Base-by-base conservation (phyloP, 2,113 vertebrate species). In the Aegithalos caudatus region DNA sequence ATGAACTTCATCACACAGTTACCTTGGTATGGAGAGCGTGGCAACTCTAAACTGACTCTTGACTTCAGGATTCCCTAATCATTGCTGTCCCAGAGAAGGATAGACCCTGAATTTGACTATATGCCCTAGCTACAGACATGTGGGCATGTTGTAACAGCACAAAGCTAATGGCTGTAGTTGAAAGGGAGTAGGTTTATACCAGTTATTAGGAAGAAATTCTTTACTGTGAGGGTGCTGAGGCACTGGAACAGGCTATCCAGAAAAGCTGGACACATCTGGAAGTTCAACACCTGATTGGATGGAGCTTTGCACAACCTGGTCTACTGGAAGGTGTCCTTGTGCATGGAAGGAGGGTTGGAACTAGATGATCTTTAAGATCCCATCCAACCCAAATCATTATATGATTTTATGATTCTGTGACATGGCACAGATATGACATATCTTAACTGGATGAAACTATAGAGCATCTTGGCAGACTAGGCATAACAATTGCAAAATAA, bases 61-160 rank as follows among this genome's bases (percentile, higher is more conserved):
- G 54, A 40, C 28, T 81, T 77, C 45, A 92, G 31, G 6, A 45
- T 61, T 53, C 14, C 48, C 5, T 66, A 58, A 16, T 54, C 0
- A 0, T 14, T 6, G 1, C 7, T 86, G 20, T 8, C 48, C 7
- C 16, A 31, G 0, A 1, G n/a, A 48, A 76, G 7, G 15, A 62
- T 2, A 27, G 7, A 3, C 25, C n/a, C 12, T 35, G 13, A 10
- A 31, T 66, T 80, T 62, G 22, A 42, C 17, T 80, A 48, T 50
- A 28, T 61, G 42, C 6, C 21, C 18, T 44, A 57, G 24, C 11
- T 14, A 42, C 16, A 65, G 23, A 9, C 11, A 19, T 24, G 37
- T 3, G 7, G 2, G 1, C 11, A 7, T 44, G 8, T 9, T 7
- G 1, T 28, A 42, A 20, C 10, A 57, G 22, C 18, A 51, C 22